phyloP scores from a whole-genome alignment of 2,113 vertebrate genomes.

The Pluvianellus socialis region DNA sequence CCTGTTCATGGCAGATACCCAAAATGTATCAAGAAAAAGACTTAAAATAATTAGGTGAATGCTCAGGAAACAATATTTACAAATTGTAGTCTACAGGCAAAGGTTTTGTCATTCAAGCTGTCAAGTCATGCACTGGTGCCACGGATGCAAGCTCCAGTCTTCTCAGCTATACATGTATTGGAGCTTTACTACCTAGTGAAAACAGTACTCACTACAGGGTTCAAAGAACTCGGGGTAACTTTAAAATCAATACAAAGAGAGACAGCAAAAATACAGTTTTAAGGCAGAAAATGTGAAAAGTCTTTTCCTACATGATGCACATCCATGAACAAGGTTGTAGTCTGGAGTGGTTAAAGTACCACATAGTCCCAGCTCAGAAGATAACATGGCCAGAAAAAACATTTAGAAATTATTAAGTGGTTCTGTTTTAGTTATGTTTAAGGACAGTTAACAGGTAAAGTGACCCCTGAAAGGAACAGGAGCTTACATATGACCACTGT shows the following conservation, averaged over 20 bases:
- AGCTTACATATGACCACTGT: not conserved
- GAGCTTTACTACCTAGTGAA: not conserved
- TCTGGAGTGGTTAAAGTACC: not conserved
- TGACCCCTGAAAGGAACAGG: not conserved
- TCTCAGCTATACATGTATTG: not conserved
- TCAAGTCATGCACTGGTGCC: not conserved
- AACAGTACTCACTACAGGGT: not conserved
- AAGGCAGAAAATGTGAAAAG: not conserved
- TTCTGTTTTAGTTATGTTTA: not conserved
- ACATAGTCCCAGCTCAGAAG: not conserved
- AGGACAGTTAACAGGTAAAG: not conserved
- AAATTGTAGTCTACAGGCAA: not conserved
- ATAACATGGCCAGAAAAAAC: not conserved
- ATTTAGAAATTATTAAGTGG: not conserved
- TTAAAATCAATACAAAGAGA: not conserved
- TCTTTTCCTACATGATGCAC: not conserved
- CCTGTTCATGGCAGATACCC: not conserved
- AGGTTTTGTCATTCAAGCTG: not conserved
- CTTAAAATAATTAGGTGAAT: not conserved
- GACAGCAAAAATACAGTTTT: not conserved
- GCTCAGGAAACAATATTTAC: not conserved
- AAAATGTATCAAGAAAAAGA: not conserved
- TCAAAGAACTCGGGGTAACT: not conserved
- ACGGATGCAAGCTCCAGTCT: not conserved
- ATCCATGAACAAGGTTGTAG: not conserved